Percentiles rank a stretch among this genome's conserved stretches.
These are phyloP conservation scores for Ispidina picta DNA, from an alignment of 2,797 vertebrate genomes.

Conservation along the genomic window DNA sequence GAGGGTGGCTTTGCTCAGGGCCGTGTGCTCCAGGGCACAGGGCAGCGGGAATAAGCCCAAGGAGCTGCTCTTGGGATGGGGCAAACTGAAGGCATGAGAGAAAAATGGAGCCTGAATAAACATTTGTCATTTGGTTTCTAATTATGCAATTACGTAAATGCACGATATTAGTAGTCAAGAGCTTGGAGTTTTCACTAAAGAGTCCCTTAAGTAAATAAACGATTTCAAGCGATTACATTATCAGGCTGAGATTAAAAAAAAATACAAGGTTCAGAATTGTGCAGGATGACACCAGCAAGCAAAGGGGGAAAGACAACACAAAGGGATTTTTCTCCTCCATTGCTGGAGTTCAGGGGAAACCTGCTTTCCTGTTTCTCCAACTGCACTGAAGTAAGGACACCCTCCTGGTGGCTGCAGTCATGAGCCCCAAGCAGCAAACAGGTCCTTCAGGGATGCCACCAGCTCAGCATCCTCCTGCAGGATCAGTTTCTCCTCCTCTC, in stretches of 20 bases:
- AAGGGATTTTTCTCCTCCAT: neutral
- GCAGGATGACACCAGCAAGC: neutral
- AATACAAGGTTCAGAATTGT: neutral
- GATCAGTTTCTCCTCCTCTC: neutral
- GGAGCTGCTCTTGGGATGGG: accelerated
- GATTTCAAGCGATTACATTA: constrained; percentile 67
- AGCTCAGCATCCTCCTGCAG: neutral
- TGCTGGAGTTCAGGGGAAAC: neutral
- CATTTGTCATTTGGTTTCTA: constrained; percentile 69
- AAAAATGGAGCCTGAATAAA: constrained; percentile 14
- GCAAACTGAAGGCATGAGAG: neutral
- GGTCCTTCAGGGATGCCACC: neutral
- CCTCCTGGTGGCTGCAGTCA: neutral
- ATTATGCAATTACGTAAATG: constrained; percentile 76
- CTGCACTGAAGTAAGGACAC: neutral
- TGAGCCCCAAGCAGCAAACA: neutral
- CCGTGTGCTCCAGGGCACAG: accelerated
- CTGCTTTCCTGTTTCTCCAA: neutral
- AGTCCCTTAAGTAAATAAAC: constrained; percentile 79
- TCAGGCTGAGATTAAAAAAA: neutral
- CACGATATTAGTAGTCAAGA: constrained; percentile 75
- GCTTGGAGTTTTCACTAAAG: constrained; percentile 75
- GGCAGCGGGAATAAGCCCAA: neutral
- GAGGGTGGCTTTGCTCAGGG: neutral
- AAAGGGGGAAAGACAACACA: neutral